These are phyloP conservation scores for Rhagophthalmus giganteus DNA, from an alignment of 2,888 invertebrate genomes.

Conservation along the genomic window DNA sequence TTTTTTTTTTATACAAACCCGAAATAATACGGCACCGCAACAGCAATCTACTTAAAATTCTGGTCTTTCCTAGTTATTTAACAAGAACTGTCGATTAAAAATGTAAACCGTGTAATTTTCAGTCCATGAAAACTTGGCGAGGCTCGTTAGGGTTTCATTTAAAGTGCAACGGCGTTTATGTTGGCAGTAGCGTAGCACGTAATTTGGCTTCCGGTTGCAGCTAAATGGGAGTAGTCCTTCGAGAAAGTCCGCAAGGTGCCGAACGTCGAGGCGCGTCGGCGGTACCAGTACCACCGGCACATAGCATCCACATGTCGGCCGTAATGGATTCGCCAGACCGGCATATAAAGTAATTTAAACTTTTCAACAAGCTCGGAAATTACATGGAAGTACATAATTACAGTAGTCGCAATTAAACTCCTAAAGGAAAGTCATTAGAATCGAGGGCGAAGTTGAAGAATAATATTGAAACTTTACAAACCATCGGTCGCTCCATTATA, in stretches of 20 bases:
- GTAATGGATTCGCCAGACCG: constrained; percentile 25
- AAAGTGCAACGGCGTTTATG: constrained; percentile 27
- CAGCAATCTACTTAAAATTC: too few species aligned
- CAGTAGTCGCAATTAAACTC: constrained; percentile 43
- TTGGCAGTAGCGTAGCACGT: constrained; percentile 23
- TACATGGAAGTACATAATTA: constrained; percentile 52
- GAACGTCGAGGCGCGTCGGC: too few species aligned
- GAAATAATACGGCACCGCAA: too few species aligned
- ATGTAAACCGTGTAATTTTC: constrained; percentile 21
- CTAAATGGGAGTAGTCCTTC: constrained; percentile 26
- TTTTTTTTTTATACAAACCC: too few species aligned
- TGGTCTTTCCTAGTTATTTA: too few species aligned
- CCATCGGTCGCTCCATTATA: constrained; percentile 34
- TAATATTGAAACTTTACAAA: constrained; percentile 45
- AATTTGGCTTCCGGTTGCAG: constrained; percentile 28
- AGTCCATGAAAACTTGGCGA: constrained; percentile 23
- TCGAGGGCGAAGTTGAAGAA: constrained; percentile 37
- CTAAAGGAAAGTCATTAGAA: constrained; percentile 43
- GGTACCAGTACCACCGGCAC: constrained; percentile 6
- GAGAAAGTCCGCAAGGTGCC: constrained; percentile 11
- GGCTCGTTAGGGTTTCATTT: constrained; percentile 27
- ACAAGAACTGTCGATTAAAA: too few species aligned
- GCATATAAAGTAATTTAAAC: constrained; percentile 52
- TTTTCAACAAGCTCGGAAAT: constrained; percentile 51
- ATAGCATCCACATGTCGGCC: constrained; percentile 25